A percentile compares a stretch with the other conserved stretches of the same genome.
phyloP scores from a whole-genome alignment of 1,140 invertebrate species.

The Oncopodura yosiiana region DNA sequence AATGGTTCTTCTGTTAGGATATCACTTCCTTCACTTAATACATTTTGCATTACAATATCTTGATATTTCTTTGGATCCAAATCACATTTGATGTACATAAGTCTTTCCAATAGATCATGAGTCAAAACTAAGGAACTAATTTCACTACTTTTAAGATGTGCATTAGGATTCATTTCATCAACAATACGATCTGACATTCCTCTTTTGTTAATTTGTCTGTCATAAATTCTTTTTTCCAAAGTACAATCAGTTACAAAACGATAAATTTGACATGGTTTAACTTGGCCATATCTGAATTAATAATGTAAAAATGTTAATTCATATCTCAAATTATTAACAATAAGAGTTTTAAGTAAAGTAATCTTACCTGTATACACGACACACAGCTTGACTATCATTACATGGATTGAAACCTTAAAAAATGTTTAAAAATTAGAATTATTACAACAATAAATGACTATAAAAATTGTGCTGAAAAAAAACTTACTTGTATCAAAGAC shows the following conservation, averaged over 20 bases:
- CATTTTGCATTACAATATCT: constrained; percentile 69
- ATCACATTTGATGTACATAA: constrained; percentile 30
- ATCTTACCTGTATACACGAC: constrained; percentile 74
- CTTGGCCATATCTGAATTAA: constrained; percentile 70
- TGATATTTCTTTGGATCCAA: constrained; percentile 49
- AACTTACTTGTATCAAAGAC: constrained; percentile 96
- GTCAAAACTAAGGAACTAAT: constrained; percentile 59
- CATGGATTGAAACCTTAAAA: constrained; percentile 92
- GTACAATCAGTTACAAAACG: constrained; percentile 93
- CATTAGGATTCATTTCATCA: constrained; percentile 94
- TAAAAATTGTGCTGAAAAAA: background rate
- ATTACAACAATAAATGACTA: background rate
- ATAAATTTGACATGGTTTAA: constrained; percentile 90
- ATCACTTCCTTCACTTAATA: constrained; percentile 56
- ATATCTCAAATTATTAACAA: background rate
- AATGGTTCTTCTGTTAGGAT: constrained; percentile 54
- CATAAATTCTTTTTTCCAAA: constrained; percentile 95
- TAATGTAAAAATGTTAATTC: background rate
- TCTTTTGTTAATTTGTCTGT: constrained; percentile 95
- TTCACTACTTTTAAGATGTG: constrained; percentile 86
- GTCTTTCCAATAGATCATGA: constrained; percentile 22
- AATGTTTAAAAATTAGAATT: background rate
- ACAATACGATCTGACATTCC: constrained; percentile 94
- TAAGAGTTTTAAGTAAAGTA: background rate
- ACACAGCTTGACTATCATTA: constrained; percentile 97